These are phyloP conservation scores for Caenorhabditis sulstoni DNA, from an alignment of 2,888 invertebrate genomes.

Conservation along the genomic window DNA sequence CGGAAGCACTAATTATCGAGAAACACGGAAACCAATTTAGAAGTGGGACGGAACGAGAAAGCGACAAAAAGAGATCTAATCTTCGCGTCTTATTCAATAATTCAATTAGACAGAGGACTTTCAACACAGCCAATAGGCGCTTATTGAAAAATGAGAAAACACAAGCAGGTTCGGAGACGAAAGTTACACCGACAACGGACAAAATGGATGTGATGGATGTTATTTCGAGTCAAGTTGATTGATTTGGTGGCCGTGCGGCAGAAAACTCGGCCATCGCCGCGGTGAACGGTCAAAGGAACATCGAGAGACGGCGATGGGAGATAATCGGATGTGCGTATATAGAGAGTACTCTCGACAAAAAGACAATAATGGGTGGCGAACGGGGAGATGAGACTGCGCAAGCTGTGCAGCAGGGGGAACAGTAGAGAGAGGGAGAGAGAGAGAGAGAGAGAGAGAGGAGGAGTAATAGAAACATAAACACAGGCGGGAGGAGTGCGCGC, in stretches of 20 bases:
- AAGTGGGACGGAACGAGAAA: constrained; percentile 22
- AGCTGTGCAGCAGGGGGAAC: constrained; percentile 38
- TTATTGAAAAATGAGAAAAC: constrained; percentile 16
- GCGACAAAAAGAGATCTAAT: constrained; percentile 17
- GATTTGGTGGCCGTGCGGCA: no score
- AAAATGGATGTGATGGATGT: not conserved
- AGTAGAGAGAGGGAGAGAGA: no score
- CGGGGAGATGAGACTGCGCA: constrained; percentile 27
- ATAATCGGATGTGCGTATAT: constrained; percentile 51
- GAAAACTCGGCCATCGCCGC: constrained; percentile 9
- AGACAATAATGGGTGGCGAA: constrained; percentile 30
- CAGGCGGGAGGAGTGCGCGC: constrained; percentile 11
- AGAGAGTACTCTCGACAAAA: constrained; percentile 26
- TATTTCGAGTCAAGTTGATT: not conserved
- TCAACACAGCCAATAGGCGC: constrained; percentile 20
- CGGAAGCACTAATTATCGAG: constrained; percentile 4
- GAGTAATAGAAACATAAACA: constrained; percentile 58
- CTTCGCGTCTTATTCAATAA: constrained; percentile 51
- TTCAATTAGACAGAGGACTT: constrained; percentile 40
- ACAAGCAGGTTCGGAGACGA: constrained; percentile 19
- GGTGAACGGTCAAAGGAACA: constrained; percentile 25
- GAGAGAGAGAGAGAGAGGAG: no score
- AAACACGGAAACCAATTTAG: constrained; percentile 39
- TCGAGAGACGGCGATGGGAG: constrained; percentile 8
- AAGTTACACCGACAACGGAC: not conserved